Evolutionary conservation across 1,140 invertebrate species (phyloP).

Genomic region (Tenebrio molitor): DNA sequence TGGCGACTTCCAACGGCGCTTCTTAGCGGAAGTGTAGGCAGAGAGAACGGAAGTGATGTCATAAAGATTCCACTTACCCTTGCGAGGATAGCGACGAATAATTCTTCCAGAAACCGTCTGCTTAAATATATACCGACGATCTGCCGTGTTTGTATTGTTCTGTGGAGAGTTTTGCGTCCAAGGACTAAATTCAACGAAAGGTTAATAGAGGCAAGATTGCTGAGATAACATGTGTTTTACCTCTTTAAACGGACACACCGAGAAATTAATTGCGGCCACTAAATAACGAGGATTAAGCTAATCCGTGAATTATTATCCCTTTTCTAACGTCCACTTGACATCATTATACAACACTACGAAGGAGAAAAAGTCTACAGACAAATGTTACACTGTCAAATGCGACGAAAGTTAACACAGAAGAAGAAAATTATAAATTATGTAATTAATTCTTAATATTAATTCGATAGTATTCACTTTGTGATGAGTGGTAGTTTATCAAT

Average conservation of each 20-base stretch:
- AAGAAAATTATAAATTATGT: too few species aligned
- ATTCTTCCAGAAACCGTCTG: conserved; percentile 27
- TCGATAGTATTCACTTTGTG: too few species aligned
- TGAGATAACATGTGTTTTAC: conserved; percentile 1
- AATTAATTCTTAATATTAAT: too few species aligned
- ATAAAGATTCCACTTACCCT: conserved; percentile 51
- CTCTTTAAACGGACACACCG: background rate
- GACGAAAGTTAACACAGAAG: too few species aligned
- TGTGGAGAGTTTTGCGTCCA: background rate
- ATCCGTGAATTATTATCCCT: background rate
- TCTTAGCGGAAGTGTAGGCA: conserved; percentile 40
- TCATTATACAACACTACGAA: too few species aligned
- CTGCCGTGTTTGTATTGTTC: conserved; percentile 6
- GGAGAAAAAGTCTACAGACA: too few species aligned
- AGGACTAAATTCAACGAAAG: conserved; percentile 5
- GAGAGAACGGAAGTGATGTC: conserved; percentile 47
- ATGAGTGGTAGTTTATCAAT: too few species aligned
- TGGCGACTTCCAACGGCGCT: conserved; percentile 45
- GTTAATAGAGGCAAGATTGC: conserved; percentile 1
- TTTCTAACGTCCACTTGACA: background rate
- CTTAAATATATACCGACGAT: background rate
- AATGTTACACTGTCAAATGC: too few species aligned
- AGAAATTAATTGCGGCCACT: background rate
- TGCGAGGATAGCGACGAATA: conserved; percentile 17
- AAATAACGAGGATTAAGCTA: background rate